phyloP scores from a whole-genome alignment of 2,888 invertebrate species.

The Sthenelais limicola region DNA sequence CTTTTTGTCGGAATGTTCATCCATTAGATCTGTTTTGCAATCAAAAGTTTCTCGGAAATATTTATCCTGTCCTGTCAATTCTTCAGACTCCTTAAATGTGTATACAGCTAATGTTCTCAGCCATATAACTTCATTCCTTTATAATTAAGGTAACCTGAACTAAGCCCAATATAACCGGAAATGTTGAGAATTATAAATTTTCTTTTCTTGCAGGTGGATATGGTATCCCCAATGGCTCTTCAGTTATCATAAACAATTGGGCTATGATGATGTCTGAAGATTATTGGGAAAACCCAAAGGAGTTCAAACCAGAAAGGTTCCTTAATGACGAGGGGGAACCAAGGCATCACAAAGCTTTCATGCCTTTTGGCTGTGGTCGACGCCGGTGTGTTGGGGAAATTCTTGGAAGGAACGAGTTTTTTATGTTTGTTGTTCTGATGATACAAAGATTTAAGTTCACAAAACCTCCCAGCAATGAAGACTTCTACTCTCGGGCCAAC shows the following conservation, averaged over 20 bases:
- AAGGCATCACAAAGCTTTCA: neutral
- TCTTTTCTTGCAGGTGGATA: slow-evolving; percentile 10
- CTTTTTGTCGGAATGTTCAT: too few relatives aligned
- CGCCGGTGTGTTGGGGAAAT: slow-evolving; percentile 11
- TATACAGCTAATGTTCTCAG: too few relatives aligned
- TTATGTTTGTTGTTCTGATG: slow-evolving; percentile 13
- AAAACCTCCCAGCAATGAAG: neutral
- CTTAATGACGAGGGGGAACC: neutral
- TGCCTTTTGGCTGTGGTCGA: slow-evolving; percentile 18
- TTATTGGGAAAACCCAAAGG: slow-evolving; percentile 11
- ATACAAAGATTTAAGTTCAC: slow-evolving; percentile 2
- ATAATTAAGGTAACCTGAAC: too few relatives aligned
- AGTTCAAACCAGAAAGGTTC: slow-evolving; percentile 15
- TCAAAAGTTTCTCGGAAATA: too few relatives aligned
- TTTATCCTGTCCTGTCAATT: too few relatives aligned
- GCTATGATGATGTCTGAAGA: neutral
- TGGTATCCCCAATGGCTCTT: neutral
- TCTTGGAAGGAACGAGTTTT: neutral
- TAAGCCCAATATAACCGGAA: too few relatives aligned
- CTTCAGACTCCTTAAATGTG: too few relatives aligned
- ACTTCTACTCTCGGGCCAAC: too few relatives aligned
- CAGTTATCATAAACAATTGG: slow-evolving; percentile 4
- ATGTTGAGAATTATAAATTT: too few relatives aligned
- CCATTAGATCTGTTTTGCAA: too few relatives aligned
- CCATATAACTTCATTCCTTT: too few relatives aligned